These are phyloP conservation scores for Abrostola triplasia DNA, from an alignment of 2,888 invertebrate species.

Conservation along the genomic window DNA sequence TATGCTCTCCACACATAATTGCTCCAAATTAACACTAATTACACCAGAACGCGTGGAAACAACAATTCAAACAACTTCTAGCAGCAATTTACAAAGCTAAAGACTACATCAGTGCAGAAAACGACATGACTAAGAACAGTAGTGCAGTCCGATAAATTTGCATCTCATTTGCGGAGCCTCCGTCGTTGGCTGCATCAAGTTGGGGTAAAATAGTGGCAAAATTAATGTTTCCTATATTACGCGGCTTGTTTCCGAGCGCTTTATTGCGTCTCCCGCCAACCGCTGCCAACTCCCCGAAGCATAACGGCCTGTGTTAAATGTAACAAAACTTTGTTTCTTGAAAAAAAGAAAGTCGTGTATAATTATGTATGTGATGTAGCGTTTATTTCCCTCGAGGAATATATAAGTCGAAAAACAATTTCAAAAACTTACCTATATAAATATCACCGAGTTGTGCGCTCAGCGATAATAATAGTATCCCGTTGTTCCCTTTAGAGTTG, in stretches of 20 bases:
- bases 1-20: not conserved
- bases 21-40: slow-evolving; percentile 7
- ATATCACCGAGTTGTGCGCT: too few relatives aligned
- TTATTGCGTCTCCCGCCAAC: slow-evolving; percentile 50
- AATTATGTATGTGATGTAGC: slow-evolving; percentile 33
- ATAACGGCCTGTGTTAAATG: slow-evolving; percentile 31
- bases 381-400: slow-evolving; percentile 43
- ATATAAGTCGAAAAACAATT: slow-evolving; percentile 33
- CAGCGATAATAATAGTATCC: too few relatives aligned
- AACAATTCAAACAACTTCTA: slow-evolving; percentile 23
- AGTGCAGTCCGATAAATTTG: slow-evolving; percentile 54
- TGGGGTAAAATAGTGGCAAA: slow-evolving; percentile 34
- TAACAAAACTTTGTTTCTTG: slow-evolving; percentile 20
- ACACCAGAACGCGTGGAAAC: slow-evolving; percentile 5
- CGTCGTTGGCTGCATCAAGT: slow-evolving; percentile 26
- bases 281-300: slow-evolving; percentile 45
- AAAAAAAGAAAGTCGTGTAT: slow-evolving; percentile 26
- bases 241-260: slow-evolving; percentile 43
- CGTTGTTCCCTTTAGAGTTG: too few relatives aligned
- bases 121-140: slow-evolving; percentile 47
- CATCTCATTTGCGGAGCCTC: slow-evolving; percentile 51
- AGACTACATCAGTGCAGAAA: slow-evolving; percentile 38
- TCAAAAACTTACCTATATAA: slow-evolving; percentile 19
- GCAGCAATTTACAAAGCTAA: slow-evolving; percentile 45
- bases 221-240: slow-evolving; percentile 50